Evolutionary conservation across 2,797 vertebrate species (phyloP).

Genomic region (Mionectes olivaceus): DNA sequence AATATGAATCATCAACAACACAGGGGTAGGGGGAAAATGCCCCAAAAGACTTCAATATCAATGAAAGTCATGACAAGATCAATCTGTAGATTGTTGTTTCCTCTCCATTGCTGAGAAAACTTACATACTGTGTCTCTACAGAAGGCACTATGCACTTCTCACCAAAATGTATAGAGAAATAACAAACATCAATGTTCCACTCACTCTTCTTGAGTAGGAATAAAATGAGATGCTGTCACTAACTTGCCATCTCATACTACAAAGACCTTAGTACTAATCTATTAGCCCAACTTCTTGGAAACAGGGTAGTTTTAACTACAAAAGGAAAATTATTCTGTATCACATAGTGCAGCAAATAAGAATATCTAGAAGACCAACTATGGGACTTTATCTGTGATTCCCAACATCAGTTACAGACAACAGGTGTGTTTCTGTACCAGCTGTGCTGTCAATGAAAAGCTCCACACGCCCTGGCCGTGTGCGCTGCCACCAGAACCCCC

Average conservation of each 20-base stretch:
- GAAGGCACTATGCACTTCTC: neutral
- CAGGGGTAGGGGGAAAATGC: neutral
- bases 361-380: neutral
- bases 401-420: neutral
- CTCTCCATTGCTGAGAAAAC: neutral
- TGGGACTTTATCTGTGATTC: neutral
- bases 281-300: neutral
- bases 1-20: neutral
- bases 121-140: neutral
- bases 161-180: neutral
- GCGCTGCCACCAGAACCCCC: neutral
- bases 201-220: neutral
- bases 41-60: neutral
- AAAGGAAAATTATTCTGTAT: neutral
- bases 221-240: neutral
- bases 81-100: neutral
- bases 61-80: neutral
- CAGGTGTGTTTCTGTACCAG: neutral
- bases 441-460: neutral
- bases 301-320: neutral
- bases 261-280: neutral
- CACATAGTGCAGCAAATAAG: neutral
- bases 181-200: neutral
- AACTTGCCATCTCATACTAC: neutral
- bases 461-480: neutral